Evolutionary conservation across 1,140 invertebrate species (phyloP), one percentile per base, ranked within the genome.

Genomic region (Diorhabda elongata): DNA sequence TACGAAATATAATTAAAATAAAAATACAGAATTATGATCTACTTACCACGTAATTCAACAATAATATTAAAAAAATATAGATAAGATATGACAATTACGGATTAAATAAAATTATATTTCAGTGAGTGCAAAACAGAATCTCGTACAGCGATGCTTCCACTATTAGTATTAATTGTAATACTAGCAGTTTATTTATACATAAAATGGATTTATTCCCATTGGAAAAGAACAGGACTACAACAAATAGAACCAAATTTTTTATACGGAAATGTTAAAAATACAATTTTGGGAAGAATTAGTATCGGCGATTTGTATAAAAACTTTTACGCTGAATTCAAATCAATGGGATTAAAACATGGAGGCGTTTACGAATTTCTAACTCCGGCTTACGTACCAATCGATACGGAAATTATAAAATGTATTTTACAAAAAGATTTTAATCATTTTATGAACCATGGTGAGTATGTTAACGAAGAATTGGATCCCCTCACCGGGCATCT

Each of bases 391-490:
- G 60, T 73, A 5, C 71, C 78, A 11, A 74, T 77, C n/a, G 84
- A 87, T 77, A 82, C 80, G 3, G 80, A 83, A 71, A 71, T 87
- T 8, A 80, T 85, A 4, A 81, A 81, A 61, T 26, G 75, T 0
- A 75, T 85, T 26, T 42, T 85, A 0, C 77, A 82, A 0, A 85
- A 82, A 64, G 82, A 86, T 71, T 85, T 85, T 44, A 42, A 71
- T 3, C 76, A 76, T 73, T 87, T 86, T 71, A 76, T 78, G 11
- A 81, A 83, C 74, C 75, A 83, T 56, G 81, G 81, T 3, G 3
- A 82, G 0, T 77, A 79, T 9, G 68, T 75, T 3, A 80, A 82
- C 57, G 80, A 78, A 44, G 76, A 83, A 68, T 73, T 71, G 0
- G 85, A 87, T 67, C 76, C 81, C 3, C 52, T 88, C 1, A 76